Evolutionary conservation across 1,140 invertebrate genomes (phyloP), one percentile per base, ranked within the genome.

Genomic region (Maniola jurtina): DNA sequence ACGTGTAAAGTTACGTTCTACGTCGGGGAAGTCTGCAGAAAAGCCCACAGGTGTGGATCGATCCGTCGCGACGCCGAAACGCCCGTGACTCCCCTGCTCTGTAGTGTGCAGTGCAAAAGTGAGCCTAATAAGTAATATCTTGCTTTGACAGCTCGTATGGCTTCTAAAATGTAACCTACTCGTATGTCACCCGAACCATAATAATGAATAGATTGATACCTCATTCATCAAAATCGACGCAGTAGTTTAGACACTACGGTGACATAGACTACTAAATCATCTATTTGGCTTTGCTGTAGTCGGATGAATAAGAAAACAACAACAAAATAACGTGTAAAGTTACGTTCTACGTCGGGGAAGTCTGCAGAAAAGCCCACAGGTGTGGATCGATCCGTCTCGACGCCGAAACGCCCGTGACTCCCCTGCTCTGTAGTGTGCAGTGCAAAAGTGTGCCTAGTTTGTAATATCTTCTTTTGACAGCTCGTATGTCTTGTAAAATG

Each of bases 371-470:
- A 40, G 55, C 55, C 55, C 66, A 82, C 78, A 83, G 80, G 80
- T 83, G 73, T 71, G 75, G 79, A 79, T 83, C 79, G 80, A 83
- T 83, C 73, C 75, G 80, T 63, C 80, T 77, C 73, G 80, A 75
- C 72, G 62, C 42, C 16, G 11, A 15, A 54, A 40, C 62, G 33
- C 9, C 56, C 15, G 47, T 45, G 55, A 60, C 50, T 33, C 25
- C 63, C 11, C 38, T 42, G 47, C 6, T 48, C 40, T 54, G 25
- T 42, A 16, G 4, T 15, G 6, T 14, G n/a, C 55, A 38, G 55
- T 38, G 35, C 13, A 13, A 40, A 57, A 57, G 13, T 57, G 55
- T 38, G 55, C 55, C 55, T 57, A 57, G 40, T 40, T 38, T 38
- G 34, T 38, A 57, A 57, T 57, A 57, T 57, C 55, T 57, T 34